phyloP scores from a whole-genome alignment of 2,113 vertebrate species.

The Phyllostomus hastatus region DNA sequence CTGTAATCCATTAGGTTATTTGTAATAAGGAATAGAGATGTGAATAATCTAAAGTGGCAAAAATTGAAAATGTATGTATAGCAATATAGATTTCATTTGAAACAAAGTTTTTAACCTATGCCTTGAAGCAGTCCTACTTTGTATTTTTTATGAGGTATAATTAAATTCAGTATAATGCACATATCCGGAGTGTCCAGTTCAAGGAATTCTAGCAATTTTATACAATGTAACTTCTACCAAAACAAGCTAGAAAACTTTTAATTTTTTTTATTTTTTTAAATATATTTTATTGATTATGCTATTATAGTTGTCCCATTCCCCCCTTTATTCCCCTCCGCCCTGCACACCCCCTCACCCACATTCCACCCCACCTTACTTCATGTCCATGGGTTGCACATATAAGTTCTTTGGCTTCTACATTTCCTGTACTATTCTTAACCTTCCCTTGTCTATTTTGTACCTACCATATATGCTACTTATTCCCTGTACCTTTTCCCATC shows the following conservation, averaged over 20 bases:
- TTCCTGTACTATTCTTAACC: too few species aligned
- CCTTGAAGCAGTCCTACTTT: neutral
- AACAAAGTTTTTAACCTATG: neutral
- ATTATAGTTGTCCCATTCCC: too few species aligned
- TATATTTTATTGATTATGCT: too few species aligned
- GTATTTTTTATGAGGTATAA: neutral
- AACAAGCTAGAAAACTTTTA: neutral
- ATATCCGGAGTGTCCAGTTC: neutral
- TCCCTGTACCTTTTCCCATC: too few species aligned
- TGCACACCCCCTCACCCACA: too few species aligned
- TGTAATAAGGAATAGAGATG: neutral
- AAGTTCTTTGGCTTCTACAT: too few species aligned
- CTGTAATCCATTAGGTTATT: neutral
- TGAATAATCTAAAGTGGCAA: neutral
- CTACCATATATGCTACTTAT: too few species aligned
- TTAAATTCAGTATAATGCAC: neutral
- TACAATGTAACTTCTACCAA: neutral
- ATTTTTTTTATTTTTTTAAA: too few species aligned
- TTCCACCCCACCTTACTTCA: too few species aligned
- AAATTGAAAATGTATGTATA: neutral
- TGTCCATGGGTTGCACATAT: too few species aligned
- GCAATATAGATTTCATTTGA: slow-evolving; percentile 7
- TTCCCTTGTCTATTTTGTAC: too few species aligned
- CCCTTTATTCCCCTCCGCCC: too few species aligned
- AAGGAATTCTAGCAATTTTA: neutral